Base-by-base conservation (phyloP, 2,797 vertebrate species). In the Chaetophractus vellerosus region DNA sequence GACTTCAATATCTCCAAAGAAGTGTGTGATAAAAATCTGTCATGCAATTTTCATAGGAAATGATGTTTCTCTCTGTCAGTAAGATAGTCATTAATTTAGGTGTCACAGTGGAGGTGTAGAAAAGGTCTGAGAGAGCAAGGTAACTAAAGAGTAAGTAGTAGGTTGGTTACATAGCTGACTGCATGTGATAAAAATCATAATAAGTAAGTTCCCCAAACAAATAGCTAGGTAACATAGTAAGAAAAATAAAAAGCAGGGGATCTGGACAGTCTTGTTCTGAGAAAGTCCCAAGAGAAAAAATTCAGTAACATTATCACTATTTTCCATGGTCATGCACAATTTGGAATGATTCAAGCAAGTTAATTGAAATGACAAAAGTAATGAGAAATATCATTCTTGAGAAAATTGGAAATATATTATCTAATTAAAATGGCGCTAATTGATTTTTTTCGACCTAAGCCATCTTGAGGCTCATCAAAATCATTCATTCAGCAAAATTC, bases 221-320 rank as follows among this genome's bases (percentile, higher is more conserved):
- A 95, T 93, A n/a, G 75, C 63, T n/a, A 86, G 24, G 26, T 93
- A 96, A 24, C 88, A 93, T 63, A 96, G 6, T 31, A 85, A 93
- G 83, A 95, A 93, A 33, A 96, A 76, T 0, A 89, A 45, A 86
- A 95, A 95, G 71, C 84, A 93, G 38, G 89, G 0, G 11, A 45
- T 26, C n/a, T 66, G 55, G 31, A 86, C 41, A 64, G 68, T 61
- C 24, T 89, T 93, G 23, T 23, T 72, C 10, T 18, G 78, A 68
- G 92, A 94, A 52, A 90, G 50, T 55, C 75, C 95, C 61, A 96
- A 57, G 9, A 95, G 88, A 85, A 96, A 55, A 95, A 95, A 96
- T 86, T 96, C 75, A 72, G 80, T 91, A 48, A 96, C 2, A 14
- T 93, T 90, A n/a, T 81, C 95, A 2, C 57, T 93, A 5, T 74